Evolutionary conservation across 1,140 invertebrate species (phyloP).

Genomic region (Ylistrum balloti): DNA sequence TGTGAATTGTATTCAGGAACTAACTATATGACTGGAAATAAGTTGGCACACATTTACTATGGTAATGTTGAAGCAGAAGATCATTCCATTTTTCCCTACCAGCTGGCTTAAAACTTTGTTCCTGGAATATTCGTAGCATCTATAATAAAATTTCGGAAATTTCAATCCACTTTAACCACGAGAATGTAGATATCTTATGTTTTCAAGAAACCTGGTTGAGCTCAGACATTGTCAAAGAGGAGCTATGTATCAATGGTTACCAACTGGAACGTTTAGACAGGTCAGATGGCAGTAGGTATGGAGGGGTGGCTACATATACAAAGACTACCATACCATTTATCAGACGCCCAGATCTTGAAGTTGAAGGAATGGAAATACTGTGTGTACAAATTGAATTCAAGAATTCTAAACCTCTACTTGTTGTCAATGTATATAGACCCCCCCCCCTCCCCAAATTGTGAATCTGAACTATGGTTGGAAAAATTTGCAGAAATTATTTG

Average conservation of each 20-base stretch:
- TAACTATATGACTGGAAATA: not conserved
- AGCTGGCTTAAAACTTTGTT: not conserved
- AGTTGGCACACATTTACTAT: not conserved
- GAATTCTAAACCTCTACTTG: not conserved
- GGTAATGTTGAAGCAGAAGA: not conserved
- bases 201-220: not conserved
- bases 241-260: not conserved
- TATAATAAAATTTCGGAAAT: not conserved
- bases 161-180: not conserved
- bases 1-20: not conserved
- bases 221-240: not conserved
- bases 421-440: not conserved
- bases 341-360: not conserved
- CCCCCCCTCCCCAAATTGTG: not conserved
- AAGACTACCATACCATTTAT: not conserved
- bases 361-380: not conserved
- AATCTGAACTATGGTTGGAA: not conserved
- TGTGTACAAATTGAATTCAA: not conserved
- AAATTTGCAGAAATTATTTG: not conserved
- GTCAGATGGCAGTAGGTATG: not conserved
- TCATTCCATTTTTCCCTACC: not conserved
- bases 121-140: not conserved
- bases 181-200: not conserved
- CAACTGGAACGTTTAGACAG: not conserved
- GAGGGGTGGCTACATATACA: not conserved